Percentiles rank a stretch among this genome's conserved stretches.
These are phyloP conservation scores for Plusia festucae DNA, from an alignment of 2,888 invertebrate species.

Conservation along the genomic window DNA sequence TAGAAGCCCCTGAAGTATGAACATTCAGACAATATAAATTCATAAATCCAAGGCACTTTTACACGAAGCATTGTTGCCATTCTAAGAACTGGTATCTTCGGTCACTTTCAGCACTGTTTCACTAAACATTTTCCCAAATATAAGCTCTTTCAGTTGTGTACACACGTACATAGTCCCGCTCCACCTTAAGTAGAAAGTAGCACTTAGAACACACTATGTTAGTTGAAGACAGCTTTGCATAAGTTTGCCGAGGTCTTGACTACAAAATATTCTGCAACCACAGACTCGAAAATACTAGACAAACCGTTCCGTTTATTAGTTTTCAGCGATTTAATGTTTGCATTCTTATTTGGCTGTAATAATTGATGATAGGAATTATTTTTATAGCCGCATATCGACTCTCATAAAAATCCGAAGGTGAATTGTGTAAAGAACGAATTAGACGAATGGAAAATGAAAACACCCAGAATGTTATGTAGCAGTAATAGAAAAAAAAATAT, in stretches of 20 bases:
- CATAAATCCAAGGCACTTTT: no score
- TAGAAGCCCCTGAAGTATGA: no score
- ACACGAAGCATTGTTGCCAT: no score
- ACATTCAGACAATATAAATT: no score
- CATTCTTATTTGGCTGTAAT: neutral
- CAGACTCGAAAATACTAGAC: neutral
- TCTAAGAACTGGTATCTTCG: neutral
- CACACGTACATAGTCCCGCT: neutral
- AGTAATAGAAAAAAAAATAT: no score
- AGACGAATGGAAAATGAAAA: no score
- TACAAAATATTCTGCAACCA: neutral
- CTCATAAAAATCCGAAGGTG: no score
- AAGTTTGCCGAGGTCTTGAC: slow-evolving; percentile 3
- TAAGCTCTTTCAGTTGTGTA: neutral
- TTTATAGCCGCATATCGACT: no score
- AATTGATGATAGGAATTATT: no score
- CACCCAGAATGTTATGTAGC: no score
- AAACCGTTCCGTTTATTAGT: no score
- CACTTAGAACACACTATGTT: neutral
- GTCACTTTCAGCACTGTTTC: neutral
- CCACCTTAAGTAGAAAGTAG: neutral
- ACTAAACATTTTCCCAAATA: neutral
- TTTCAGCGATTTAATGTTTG: neutral
- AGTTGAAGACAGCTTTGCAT: slow-evolving; percentile 5
- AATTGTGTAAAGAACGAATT: no score